A percentile compares a stretch with the other conserved stretches of the same genome.
Conservation (phyloP, 2,113 vertebrate genomes). For the Sceloporus tristichus region DNA sequence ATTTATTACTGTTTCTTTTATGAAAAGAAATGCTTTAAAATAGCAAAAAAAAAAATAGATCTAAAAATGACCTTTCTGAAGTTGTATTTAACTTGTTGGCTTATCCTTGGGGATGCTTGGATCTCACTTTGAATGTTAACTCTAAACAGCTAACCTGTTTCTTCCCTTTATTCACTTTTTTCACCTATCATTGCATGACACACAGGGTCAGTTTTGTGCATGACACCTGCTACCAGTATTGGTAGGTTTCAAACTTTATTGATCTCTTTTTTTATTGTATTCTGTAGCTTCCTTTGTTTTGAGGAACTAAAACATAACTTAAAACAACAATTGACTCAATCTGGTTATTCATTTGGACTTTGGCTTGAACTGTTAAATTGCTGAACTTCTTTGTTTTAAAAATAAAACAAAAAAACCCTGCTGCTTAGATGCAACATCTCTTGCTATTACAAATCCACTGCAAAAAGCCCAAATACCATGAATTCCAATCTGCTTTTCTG, state of each 20-base stretch:
- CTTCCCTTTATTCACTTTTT: slow-evolving; percentile 87
- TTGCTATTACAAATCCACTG: slow-evolving; percentile 75
- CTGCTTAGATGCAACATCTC: slow-evolving; percentile 72
- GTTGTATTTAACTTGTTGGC: slow-evolving; percentile 80
- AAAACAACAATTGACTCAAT: slow-evolving; percentile 65
- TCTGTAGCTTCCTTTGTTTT: slow-evolving; percentile 75
- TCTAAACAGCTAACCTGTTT: slow-evolving; percentile 89
- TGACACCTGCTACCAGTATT: slow-evolving; percentile 99
- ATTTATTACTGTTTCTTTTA: slow-evolving; percentile 8
- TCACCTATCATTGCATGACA: slow-evolving; percentile 89
- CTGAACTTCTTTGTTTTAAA: slow-evolving; percentile 56
- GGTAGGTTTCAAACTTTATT: slow-evolving; percentile 96
- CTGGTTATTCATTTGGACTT: slow-evolving; percentile 76
- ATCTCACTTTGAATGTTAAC: slow-evolving; percentile 87
- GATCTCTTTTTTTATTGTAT: slow-evolving; percentile 80
- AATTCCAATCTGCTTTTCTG: slow-evolving; percentile 78
- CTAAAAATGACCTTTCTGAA: slow-evolving; percentile 78
- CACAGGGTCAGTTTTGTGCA: slow-evolving; percentile 99
- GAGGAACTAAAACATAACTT: slow-evolving; percentile 70
- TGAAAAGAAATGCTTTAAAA: slow-evolving; percentile 47
- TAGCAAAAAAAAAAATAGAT: slow-evolving; percentile 39
- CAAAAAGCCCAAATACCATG: slow-evolving; percentile 74
- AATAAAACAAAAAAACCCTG: slow-evolving; percentile 46
- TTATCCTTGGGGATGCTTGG: slow-evolving; percentile 83
- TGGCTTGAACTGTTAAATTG: slow-evolving; percentile 69